Percentiles rank a stretch among this genome's conserved stretches.
phyloP scores from a whole-genome alignment of 2,797 vertebrate genomes.

The Tenualosa thibaudeaui region DNA sequence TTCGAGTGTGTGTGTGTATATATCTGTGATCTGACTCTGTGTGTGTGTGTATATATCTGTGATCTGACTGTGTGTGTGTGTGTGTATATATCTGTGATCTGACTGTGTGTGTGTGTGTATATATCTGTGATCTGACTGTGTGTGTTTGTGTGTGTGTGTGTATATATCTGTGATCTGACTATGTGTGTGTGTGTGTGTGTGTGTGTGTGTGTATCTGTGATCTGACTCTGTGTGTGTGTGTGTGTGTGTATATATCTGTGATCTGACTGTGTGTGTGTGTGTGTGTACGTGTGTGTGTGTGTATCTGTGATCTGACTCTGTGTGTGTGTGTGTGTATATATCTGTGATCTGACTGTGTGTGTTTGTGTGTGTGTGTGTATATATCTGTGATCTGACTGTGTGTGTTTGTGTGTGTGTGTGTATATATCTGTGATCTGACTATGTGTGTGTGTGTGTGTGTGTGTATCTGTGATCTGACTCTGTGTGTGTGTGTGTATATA shows the following conservation, averaged over 20 bases:
- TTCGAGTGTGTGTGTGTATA: neutral
- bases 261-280: slow-evolving; percentile 4
- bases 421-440: too few species aligned
- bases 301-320: slow-evolving; percentile 39
- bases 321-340: neutral
- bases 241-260: too few species aligned
- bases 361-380: slow-evolving; percentile 30
- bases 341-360: too few species aligned
- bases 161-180: slow-evolving; percentile 52
- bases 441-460: slow-evolving; percentile 5
- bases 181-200: slow-evolving; percentile 31
- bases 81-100: too few species aligned
- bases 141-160: neutral
- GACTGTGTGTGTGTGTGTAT: neutral
- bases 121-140: slow-evolving; percentile 37
- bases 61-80: slow-evolving; percentile 35
- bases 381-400: too few species aligned
- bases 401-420: slow-evolving; percentile 44
- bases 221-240: slow-evolving; percentile 37
- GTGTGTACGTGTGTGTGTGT: slow-evolving; percentile 28
- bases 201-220: slow-evolving; percentile 4
- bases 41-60: slow-evolving; percentile 19
- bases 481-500: slow-evolving; percentile 21
- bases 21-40: slow-evolving; percentile 15
- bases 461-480: slow-evolving; percentile 40